A percentile compares a stretch with the other conserved stretches of the same genome.
These are phyloP conservation scores for Stigmatopora nigra DNA, from an alignment of 2,113 vertebrate species.

Conservation along the genomic window DNA sequence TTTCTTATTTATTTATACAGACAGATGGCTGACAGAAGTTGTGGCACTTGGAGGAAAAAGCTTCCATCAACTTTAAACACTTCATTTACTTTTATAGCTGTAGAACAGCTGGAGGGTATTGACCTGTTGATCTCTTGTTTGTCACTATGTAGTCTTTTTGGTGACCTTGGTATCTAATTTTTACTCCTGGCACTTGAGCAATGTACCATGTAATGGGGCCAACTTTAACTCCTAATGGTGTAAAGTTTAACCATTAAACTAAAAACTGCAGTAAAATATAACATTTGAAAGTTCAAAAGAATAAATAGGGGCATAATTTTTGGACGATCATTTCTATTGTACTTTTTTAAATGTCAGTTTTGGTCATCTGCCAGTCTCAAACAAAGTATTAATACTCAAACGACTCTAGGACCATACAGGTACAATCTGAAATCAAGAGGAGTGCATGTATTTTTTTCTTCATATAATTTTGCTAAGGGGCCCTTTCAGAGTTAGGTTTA, in stretches of 20 bases:
- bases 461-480: too few relatives aligned
- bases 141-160: background rate
- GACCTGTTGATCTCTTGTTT: slow-evolving; percentile 9
- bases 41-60: background rate
- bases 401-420: too few relatives aligned
- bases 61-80: slow-evolving; percentile 2
- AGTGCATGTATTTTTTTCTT: too few relatives aligned
- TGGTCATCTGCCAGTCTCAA: too few relatives aligned
- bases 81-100: slow-evolving; percentile 3
- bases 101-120: slow-evolving; percentile 3
- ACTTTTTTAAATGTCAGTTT: too few relatives aligned
- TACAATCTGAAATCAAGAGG: too few relatives aligned
- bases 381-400: too few relatives aligned
- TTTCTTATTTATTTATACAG: background rate
- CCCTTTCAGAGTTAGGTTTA: too few relatives aligned
- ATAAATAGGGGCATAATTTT: background rate
- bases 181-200: background rate
- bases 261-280: background rate
- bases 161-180: background rate
- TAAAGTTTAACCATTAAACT: background rate
- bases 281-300: background rate
- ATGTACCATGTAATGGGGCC: background rate
- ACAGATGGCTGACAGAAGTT: slow-evolving; percentile 9
- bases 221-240: background rate
- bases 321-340: too few relatives aligned